Evolutionary conservation across 2,888 invertebrate species (phyloP).

Genomic region (Blastobasis lacticolella): DNA sequence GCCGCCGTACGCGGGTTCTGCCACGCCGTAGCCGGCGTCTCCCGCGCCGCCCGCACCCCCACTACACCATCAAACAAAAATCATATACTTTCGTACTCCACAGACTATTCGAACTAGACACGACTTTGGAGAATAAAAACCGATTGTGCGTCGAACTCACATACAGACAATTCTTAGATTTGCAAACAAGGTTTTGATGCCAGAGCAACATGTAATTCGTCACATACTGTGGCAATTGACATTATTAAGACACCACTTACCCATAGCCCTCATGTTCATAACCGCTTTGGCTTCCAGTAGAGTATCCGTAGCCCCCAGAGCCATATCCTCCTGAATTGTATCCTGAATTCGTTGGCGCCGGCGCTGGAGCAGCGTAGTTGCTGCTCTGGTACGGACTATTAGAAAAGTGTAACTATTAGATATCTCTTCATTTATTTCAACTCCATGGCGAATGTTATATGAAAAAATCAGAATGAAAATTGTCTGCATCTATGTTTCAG

Average conservation of each 20-base stretch:
- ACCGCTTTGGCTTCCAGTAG: constrained; percentile 44
- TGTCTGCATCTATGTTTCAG: constrained; percentile 65
- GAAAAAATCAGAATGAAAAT: constrained; percentile 36
- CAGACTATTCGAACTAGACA: no score
- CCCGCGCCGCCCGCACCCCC: constrained; percentile 48
- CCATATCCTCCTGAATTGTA: constrained; percentile 52
- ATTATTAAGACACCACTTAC: constrained; percentile 28
- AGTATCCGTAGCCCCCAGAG: constrained; percentile 48
- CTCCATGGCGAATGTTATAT: not conserved
- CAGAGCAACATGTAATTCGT: no score
- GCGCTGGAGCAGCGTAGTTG: constrained; percentile 45
- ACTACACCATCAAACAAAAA: constrained; percentile 7
- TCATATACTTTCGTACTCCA: no score
- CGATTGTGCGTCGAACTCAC: no score
- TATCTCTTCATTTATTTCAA: not conserved
- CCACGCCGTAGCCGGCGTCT: constrained; percentile 56
- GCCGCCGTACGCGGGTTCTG: constrained; percentile 50
- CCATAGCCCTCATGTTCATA: constrained; percentile 60
- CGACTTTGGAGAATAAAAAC: no score
- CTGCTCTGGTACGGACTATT: constrained; percentile 54
- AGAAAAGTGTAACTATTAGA: not conserved
- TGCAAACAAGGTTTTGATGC: no score
- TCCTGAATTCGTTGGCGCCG: constrained; percentile 36
- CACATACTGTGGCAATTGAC: no score
- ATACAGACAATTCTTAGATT: no score